Evolutionary conservation across 2,888 invertebrate genomes (phyloP), one percentile per base, ranked within the genome.

Genomic region (Microdon myrmicae): DNA sequence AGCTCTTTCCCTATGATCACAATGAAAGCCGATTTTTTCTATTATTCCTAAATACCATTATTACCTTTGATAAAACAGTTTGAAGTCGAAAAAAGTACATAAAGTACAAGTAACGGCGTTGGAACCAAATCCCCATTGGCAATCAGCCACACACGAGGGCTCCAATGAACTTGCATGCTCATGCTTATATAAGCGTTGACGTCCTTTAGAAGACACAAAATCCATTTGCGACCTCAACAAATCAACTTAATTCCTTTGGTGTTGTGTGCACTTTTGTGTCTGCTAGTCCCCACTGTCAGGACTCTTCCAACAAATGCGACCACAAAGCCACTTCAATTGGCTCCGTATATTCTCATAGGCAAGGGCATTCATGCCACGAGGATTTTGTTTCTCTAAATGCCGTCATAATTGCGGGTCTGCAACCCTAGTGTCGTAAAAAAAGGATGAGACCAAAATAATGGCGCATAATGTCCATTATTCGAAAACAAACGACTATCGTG

Each of bases 381-480:
- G 64, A 64, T 64, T 64, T 64, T 64, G 64, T 64, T 64, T 64
- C 64, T 64, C 58, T 64, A 64, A 64, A 64, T 64, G 64, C 64
- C 58, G 47, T 45, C 43, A 58, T 64, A 64, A 64, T 64, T 64
- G 64, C 51, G 51, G 37, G 64, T 58, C 64, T 58, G 58, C 64
- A 64, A 64, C 64, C 64, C 60, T 58, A 22, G 32, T 51, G 64
- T 64, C 64, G 54, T 67, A 67, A 66, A 58, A 66, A 66, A 64
- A 56, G 64, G 49, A 45, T 64, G 64, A 69, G 67, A 54, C 56
- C 59, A 71, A 71, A 71, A 75, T 74, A 75, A 78, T 77, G 73
- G 74, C 71, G 71, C 74, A 74, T 78, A 75, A 78, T 77, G 77
- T 73, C 77, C 78, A 75, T 78, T 78, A 78, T 75, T 72, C 71